Percentiles rank a stretch among this genome's conserved stretches.
phyloP scores from a whole-genome alignment of 2,888 invertebrate genomes.

The Pinctada fucata region DNA sequence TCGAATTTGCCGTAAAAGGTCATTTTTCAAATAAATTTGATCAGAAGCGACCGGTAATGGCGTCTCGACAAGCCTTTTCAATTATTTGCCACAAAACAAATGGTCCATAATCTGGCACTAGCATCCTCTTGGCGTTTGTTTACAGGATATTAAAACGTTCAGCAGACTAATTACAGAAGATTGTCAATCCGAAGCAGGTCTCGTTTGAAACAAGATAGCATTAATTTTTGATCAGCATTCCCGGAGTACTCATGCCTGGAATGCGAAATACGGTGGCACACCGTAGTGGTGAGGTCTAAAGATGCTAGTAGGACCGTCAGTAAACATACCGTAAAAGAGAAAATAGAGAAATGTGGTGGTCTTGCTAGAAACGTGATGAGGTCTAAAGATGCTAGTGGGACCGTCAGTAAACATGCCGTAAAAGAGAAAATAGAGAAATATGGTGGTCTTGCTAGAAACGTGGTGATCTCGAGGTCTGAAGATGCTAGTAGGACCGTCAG shows the following conservation, averaged over 20 bases:
- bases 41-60: not conserved
- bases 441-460: no score
- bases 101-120: not conserved
- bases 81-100: slow-evolving; percentile 1
- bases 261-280: no score
- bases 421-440: no score
- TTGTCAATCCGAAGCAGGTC: not conserved
- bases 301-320: no score
- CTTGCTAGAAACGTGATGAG: no score
- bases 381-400: no score
- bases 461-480: no score
- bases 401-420: no score
- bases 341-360: no score
- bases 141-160: slow-evolving; percentile 4
- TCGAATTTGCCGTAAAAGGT: not conserved
- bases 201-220: not conserved
- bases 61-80: slow-evolving; percentile 1
- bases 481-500: no score
- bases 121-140: slow-evolving; percentile 1
- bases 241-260: not conserved
- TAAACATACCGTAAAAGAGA: no score
- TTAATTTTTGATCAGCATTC: not conserved
- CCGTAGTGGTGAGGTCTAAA: no score
- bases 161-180: slow-evolving; percentile 2
- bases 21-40: slow-evolving; percentile 3